These are phyloP conservation scores for Lepisosteus oculatus DNA, from an alignment of 2,113 vertebrate genomes.

Conservation along the genomic window DNA sequence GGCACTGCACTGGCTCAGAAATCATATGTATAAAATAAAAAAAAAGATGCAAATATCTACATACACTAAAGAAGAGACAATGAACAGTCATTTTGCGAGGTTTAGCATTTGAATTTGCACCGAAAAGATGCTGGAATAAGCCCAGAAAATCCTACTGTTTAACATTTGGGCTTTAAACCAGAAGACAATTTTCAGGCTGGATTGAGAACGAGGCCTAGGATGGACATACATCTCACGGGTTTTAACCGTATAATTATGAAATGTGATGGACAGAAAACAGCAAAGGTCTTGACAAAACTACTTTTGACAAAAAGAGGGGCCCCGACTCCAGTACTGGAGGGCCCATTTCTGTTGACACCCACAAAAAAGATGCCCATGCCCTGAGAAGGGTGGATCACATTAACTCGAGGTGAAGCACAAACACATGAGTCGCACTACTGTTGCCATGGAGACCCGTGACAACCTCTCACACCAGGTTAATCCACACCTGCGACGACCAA, in stretches of 20 bases:
- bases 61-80: constrained; percentile 11
- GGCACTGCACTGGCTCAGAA: constrained; percentile 19
- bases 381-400: neutral
- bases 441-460: no score
- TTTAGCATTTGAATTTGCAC: neutral
- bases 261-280: no score
- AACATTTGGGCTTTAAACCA: no score
- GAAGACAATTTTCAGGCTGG: no score
- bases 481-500: no score
- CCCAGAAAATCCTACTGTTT: neutral
- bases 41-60: constrained; percentile 1
- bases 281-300: no score
- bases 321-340: neutral
- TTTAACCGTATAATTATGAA: no score
- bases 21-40: constrained; percentile 12
- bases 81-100: constrained; percentile 6
- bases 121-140: neutral
- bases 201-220: no score
- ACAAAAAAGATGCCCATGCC: neutral
- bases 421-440: no score
- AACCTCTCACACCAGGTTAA: no score
- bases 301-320: neutral
- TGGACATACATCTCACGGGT: no score
- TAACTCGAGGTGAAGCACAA: no score
- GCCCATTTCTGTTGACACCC: neutral